These are phyloP conservation scores for Falco peregrinus DNA, from an alignment of 2,797 vertebrate species.

Conservation along the genomic window DNA sequence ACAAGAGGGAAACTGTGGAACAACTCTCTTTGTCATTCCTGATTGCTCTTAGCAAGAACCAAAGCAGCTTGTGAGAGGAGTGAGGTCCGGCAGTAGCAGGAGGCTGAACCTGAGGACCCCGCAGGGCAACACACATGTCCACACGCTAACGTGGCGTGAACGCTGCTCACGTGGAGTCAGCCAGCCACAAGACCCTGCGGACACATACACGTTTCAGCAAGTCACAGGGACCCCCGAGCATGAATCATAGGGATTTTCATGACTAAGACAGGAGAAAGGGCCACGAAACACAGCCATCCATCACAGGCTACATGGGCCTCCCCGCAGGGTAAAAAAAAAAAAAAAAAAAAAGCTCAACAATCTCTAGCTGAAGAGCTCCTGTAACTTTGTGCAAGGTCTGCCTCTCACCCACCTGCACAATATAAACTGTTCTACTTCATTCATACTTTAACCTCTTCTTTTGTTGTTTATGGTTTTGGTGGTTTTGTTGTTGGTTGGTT, in stretches of 20 bases:
- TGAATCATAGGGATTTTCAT: background rate
- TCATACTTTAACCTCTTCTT: background rate
- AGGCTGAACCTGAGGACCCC: background rate
- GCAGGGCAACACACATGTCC: background rate
- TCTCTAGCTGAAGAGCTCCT: background rate
- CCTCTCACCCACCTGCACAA: background rate
- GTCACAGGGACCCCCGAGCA: background rate
- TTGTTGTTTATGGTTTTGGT: background rate
- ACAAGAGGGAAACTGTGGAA: background rate
- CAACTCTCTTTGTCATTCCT: background rate
- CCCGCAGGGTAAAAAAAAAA: background rate
- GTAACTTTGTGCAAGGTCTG: background rate
- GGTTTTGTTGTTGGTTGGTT: background rate
- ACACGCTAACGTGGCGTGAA: rapidly evolving
- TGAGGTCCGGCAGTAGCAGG: background rate
- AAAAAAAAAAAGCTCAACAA: no score
- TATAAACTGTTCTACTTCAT: background rate
- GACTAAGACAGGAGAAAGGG: background rate
- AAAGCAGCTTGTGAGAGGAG: background rate
- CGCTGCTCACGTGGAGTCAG: background rate
- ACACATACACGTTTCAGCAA: background rate
- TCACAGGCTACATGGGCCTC: background rate
- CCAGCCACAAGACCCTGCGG: background rate
- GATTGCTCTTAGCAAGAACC: background rate
- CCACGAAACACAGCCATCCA: background rate